Evolutionary conservation across 2,888 invertebrate genomes (phyloP).

Genomic region (Pammene fasciana): DNA sequence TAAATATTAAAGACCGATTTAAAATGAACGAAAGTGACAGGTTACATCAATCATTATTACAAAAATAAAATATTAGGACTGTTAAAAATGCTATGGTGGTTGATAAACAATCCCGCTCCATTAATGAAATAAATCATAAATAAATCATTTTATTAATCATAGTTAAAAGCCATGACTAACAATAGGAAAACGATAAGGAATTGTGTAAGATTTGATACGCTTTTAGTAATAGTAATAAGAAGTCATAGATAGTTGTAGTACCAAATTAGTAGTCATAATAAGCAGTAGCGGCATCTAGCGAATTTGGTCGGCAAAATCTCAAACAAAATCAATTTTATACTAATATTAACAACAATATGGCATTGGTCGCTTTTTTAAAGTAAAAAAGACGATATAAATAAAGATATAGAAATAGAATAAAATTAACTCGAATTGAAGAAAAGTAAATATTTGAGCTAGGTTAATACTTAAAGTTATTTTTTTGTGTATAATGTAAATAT

Average conservation of each 20-base stretch:
- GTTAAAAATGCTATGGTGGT: too few species aligned
- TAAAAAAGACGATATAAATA: conserved; percentile 35
- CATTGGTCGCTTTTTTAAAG: conserved; percentile 36
- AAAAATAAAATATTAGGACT: too few species aligned
- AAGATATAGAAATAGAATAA: conserved; percentile 12
- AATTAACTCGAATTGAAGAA: conserved; percentile 14
- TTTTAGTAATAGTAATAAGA: too few species aligned
- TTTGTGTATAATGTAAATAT: conserved; percentile 29
- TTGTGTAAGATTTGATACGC: too few species aligned
- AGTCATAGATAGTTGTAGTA: neutral
- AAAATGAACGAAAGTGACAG: too few species aligned
- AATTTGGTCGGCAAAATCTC: neutral
- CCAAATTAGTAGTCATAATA: neutral
- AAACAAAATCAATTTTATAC: conserved; percentile 23
- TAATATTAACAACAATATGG: conserved; percentile 35
- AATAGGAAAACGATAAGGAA: too few species aligned
- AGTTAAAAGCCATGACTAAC: too few species aligned
- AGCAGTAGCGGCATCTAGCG: conserved; percentile 27
- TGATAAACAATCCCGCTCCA: too few species aligned
- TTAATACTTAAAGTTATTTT: conserved; percentile 27
- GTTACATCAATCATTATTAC: too few species aligned
- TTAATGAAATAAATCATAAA: too few species aligned
- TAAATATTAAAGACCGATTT: neutral
- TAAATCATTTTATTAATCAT: too few species aligned
- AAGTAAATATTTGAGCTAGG: conserved; percentile 34